Percentiles rank a stretch among this genome's conserved stretches.
phyloP scores from a whole-genome alignment of 2,113 vertebrate genomes.

The Pteruthius melanotis region DNA sequence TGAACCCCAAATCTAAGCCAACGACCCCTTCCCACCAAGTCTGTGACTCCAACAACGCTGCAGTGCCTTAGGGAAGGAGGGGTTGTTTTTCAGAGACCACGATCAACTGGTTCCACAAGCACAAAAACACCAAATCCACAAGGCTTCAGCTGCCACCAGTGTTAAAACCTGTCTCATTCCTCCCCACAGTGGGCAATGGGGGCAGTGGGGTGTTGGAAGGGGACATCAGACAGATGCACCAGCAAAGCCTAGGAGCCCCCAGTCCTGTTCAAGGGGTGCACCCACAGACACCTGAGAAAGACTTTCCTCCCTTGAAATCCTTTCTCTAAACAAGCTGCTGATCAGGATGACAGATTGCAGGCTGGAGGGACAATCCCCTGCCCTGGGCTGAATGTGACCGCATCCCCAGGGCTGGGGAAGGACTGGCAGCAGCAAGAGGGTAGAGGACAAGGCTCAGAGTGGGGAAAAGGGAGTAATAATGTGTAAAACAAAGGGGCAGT shows the following conservation, averaged over 20 bases:
- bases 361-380: neutral
- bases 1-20: neutral
- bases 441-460: neutral
- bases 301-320: neutral
- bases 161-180: neutral
- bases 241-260: neutral
- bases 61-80: rapidly evolving
- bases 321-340: neutral
- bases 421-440: neutral
- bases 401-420: neutral
- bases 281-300: neutral
- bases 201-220: neutral
- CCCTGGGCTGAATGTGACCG: neutral
- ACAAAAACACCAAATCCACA: neutral
- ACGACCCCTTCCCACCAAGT: rapidly evolving
- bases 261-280: neutral
- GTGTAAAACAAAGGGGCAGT: neutral
- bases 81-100: neutral
- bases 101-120: neutral
- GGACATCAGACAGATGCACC: neutral
- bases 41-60: neutral
- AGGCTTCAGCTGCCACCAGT: neutral
- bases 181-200: neutral
- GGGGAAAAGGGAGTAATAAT: neutral
- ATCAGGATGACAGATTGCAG: neutral